Evolutionary conservation across 2,113 vertebrate species (phyloP), one percentile per base, ranked within the genome.

Genomic region (Semicossyphus pulcher): DNA sequence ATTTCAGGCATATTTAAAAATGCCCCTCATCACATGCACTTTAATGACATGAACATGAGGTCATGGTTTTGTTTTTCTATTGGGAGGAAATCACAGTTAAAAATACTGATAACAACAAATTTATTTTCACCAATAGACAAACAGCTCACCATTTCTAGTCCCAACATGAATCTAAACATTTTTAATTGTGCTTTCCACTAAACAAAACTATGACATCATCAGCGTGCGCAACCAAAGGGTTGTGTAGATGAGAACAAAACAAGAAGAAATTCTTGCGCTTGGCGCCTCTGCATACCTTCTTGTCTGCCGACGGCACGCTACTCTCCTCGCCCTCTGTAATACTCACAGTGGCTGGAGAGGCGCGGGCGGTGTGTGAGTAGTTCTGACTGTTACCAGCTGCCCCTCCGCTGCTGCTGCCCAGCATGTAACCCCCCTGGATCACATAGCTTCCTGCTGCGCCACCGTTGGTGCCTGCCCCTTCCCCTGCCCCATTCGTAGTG

Each of bases 271-370:
- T 89, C 47, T 77, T 84, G 86, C 79, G 77, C 82, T 78, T 90
- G 86, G 90, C 83, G 78, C 91, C 89, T 89, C 82, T 90, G 92
- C 93, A 92, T 95, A 95, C 94, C 94, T 95, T 95, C 85, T 95
- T 95, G 94, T 95, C 93, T 93, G 94, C 94, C 86, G 93, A 94
- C 89, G 94, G 94, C 92, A 95, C 91, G 89, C 92, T 94, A 93
- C 90, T 91, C 87, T 94, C 94, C 85, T 94, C 93, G 80, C 93
- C 93, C 86, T 94, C 94, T 82, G 92, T 93, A 89, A 94, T 94
- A 95, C 96, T 96, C 92, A 97, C 96, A 36, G 96, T 97, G 92
- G 95, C 94, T 73, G 96, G 96, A 32, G 96, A 97, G 91, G 96
- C 95, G 59, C 96, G 96, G 82, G 95, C 95, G 77, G 93, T 96